Evolutionary conservation across 2,888 invertebrate genomes (phyloP).

Genomic region (Ferdinandea cuprea): DNA sequence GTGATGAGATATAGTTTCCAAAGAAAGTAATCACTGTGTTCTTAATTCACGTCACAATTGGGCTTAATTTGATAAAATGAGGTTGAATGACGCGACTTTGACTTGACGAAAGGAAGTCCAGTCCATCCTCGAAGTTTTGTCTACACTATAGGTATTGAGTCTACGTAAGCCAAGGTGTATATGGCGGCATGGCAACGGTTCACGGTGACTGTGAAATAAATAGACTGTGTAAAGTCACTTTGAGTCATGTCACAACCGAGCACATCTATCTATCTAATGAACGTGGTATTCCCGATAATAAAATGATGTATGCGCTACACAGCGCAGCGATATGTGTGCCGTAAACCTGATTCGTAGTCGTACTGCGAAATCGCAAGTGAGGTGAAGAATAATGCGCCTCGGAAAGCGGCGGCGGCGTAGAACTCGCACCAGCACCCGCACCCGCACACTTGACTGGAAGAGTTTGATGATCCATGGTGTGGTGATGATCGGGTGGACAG

Average conservation of each 20-base stretch:
- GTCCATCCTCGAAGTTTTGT: constrained; percentile 26
- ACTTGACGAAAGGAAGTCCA: constrained; percentile 14
- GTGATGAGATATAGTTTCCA: constrained; percentile 27
- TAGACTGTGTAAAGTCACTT: background rate
- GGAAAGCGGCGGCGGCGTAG: constrained; percentile 6
- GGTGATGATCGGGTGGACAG: constrained; percentile 66
- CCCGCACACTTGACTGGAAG: constrained; percentile 20
- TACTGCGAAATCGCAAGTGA: constrained; percentile 61
- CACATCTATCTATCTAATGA: constrained; percentile 16
- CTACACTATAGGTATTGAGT: background rate
- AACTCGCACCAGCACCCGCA: constrained; percentile 31
- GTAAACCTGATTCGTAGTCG: constrained; percentile 61
- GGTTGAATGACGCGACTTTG: background rate
- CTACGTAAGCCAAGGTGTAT: constrained; percentile 27
- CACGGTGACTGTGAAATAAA: background rate
- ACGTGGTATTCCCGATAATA: constrained; percentile 32
- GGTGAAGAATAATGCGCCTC: constrained; percentile 34
- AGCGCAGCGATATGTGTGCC: constrained; percentile 43
- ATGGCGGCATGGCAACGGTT: background rate
- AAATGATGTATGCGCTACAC: constrained; percentile 48
- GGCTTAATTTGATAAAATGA: constrained; percentile 2
- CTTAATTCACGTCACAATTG: constrained; percentile 31
- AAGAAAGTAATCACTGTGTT: constrained; percentile 26
- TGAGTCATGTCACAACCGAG: constrained; percentile 29
- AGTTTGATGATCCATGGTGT: constrained; percentile 56